These are phyloP conservation scores for Seladonia tumulorum DNA, from an alignment of 2,888 invertebrate genomes.

Conservation along the genomic window DNA sequence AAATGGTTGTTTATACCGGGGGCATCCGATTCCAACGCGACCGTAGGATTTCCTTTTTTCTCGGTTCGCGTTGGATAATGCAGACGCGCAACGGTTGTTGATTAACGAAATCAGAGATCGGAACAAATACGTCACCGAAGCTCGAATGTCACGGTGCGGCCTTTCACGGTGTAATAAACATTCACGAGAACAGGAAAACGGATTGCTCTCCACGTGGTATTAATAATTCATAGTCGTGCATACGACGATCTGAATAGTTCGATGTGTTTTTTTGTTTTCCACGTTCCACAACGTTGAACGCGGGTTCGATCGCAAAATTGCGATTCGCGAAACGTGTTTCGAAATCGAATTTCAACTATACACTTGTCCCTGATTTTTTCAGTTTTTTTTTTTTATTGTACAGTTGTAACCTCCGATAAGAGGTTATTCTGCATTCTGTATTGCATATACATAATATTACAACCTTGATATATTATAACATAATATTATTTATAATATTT, in stretches of 20 bases:
- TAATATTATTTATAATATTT: too few species aligned
- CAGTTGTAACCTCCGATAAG: too few species aligned
- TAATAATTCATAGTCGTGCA: conserved; percentile 44
- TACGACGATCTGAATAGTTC: not conserved
- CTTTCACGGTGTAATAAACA: conserved; percentile 49
- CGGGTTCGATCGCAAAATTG: not conserved
- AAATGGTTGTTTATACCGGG: not conserved
- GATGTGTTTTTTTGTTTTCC: not conserved
- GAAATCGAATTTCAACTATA: not conserved
- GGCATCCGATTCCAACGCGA: not conserved
- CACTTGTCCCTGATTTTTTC: not conserved
- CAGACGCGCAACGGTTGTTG: conserved; percentile 27
- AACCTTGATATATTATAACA: too few species aligned
- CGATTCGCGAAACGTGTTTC: conserved; percentile 22
- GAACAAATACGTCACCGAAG: conserved; percentile 36
- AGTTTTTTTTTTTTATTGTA: too few species aligned
- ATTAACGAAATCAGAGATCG: conserved; percentile 50
- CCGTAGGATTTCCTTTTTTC: not conserved
- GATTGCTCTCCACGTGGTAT: conserved; percentile 17
- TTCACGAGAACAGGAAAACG: conserved; percentile 26
- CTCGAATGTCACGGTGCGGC: conserved; percentile 51
- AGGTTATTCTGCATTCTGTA: too few species aligned
- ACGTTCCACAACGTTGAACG: conserved; percentile 13
- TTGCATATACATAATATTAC: too few species aligned
- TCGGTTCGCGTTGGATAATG: conserved; percentile 8